phyloP scores from a whole-genome alignment of 2,888 invertebrate species.

The Cancer borealis region DNA sequence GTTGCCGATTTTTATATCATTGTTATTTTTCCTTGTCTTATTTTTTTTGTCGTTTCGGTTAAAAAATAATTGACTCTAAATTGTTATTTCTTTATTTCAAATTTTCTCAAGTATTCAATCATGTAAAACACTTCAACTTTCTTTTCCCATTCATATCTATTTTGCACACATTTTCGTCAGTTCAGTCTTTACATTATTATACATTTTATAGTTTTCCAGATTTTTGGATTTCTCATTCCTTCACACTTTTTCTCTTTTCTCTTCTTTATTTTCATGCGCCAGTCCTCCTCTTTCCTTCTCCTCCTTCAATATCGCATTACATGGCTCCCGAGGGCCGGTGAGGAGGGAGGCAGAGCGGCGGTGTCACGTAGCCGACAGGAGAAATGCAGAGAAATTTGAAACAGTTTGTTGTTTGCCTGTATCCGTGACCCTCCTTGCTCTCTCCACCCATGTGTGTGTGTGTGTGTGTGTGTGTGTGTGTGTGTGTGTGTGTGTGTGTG shows the following conservation, averaged over 20 bases:
- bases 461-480: background rate
- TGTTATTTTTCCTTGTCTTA: background rate
- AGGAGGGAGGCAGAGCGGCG: background rate
- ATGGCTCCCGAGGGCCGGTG: constrained; percentile 8
- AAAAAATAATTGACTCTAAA: background rate
- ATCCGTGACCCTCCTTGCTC: background rate
- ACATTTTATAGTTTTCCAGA: background rate
- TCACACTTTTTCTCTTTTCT: background rate
- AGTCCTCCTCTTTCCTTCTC: background rate
- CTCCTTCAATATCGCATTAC: background rate
- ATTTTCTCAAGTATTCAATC: background rate
- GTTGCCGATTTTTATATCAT: background rate
- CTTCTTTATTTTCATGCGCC: background rate
- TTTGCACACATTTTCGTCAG: background rate
- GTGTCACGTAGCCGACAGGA: background rate
- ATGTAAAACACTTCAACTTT: background rate
- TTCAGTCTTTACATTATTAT: background rate
- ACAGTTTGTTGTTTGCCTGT: background rate
- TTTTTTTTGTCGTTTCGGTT: background rate
- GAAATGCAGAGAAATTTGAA: constrained; percentile 9
- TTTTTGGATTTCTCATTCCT: background rate
- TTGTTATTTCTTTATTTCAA: too few species aligned
- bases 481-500: background rate
- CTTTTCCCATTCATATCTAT: background rate
- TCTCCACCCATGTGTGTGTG: background rate